Percentiles rank a stretch among this genome's conserved stretches.
These are phyloP conservation scores for Gila orcuttii DNA, from an alignment of 2,113 vertebrate species.

Conservation along the genomic window DNA sequence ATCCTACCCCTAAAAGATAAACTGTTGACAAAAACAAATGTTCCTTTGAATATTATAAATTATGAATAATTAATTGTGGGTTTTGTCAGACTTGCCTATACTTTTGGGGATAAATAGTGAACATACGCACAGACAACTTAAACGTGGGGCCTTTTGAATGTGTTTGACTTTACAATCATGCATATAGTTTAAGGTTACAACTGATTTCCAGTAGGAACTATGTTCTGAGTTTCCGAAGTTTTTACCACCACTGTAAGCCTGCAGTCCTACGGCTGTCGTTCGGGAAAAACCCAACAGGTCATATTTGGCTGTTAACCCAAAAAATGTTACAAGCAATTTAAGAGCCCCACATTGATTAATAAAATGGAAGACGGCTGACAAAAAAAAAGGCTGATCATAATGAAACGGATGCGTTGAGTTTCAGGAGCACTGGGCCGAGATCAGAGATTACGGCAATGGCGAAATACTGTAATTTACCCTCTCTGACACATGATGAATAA, in stretches of 20 bases:
- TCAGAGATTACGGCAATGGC: conserved; percentile 38
- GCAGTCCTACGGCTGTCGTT: not conserved
- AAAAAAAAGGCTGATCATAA: conserved; percentile 12
- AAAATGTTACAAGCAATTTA: conserved; percentile 46
- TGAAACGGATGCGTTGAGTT: conserved; percentile 42
- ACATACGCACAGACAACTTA: not conserved
- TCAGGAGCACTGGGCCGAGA: conserved; percentile 30
- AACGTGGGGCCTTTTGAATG: not conserved
- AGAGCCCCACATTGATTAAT: conserved; percentile 19
- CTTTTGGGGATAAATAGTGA: too few relatives aligned
- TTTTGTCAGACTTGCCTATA: too few relatives aligned
- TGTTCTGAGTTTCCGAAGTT: not conserved
- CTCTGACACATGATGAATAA: conserved; percentile 67
- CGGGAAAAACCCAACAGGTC: not conserved
- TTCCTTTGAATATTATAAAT: too few relatives aligned
- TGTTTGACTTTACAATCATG: not conserved
- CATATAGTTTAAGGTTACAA: not conserved
- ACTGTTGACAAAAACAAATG: not conserved
- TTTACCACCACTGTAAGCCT: not conserved
- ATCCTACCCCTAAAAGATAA: not conserved
- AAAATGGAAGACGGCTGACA: not conserved
- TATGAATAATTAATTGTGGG: too few relatives aligned
- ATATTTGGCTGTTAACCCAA: conserved; percentile 24
- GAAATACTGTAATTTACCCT: conserved; percentile 54
- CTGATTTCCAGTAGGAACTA: not conserved